These are phyloP conservation scores for Mythimna pallens DNA, from an alignment of 2,888 invertebrate genomes.

Conservation along the genomic window DNA sequence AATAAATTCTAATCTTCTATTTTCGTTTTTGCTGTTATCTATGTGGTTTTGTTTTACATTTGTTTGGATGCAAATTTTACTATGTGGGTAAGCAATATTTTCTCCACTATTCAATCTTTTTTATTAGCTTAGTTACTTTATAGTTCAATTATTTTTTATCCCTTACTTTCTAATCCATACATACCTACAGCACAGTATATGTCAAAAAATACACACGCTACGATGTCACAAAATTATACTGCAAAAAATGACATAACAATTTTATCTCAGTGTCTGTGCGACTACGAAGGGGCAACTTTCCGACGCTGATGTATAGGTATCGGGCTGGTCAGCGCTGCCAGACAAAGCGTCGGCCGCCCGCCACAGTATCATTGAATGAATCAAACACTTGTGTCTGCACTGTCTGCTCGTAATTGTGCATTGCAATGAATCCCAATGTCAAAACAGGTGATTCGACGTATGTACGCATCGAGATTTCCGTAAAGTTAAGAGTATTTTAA, in stretches of 20 bases:
- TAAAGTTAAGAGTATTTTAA: slow-evolving; percentile 57
- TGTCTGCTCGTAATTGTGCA: slow-evolving; percentile 61
- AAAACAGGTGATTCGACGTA: slow-evolving; percentile 72
- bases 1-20: no score
- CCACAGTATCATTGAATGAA: slow-evolving; percentile 67
- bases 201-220: neutral
- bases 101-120: no score
- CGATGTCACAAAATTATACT: neutral
- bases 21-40: no score
- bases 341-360: slow-evolving; percentile 76
- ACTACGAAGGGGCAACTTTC: slow-evolving; percentile 64
- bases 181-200: no score
- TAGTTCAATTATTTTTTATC: no score
- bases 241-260: neutral
- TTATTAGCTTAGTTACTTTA: no score
- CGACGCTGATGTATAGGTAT: slow-evolving; percentile 66
- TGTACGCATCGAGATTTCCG: slow-evolving; percentile 58
- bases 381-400: slow-evolving; percentile 62
- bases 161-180: no score
- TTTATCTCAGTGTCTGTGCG: slow-evolving; percentile 62
- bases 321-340: slow-evolving; percentile 66
- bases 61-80: no score
- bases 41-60: no score
- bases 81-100: no score
- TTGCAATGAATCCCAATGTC: slow-evolving; percentile 73